Conservation (phyloP, 1,140 invertebrate species). For the Tribolium castaneum region DNA sequence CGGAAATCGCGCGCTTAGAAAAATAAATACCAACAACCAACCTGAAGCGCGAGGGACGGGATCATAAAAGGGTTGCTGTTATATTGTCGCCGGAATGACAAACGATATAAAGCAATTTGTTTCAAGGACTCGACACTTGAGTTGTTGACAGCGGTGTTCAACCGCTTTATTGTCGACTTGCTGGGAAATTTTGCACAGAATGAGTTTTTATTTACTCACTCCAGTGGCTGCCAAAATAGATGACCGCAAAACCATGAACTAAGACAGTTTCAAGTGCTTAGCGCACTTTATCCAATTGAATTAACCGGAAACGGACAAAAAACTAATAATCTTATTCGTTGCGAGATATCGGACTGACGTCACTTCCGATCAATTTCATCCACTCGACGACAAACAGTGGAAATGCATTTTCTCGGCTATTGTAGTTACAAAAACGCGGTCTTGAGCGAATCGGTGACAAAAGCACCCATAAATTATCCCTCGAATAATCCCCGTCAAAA, state of each 20-base stretch:
- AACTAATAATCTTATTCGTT: not conserved
- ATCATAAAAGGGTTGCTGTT: slow-evolving; percentile 13
- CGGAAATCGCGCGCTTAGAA: slow-evolving; percentile 5
- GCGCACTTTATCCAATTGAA: not conserved
- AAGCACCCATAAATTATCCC: no score
- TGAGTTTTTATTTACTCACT: not conserved
- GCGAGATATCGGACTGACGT: not conserved
- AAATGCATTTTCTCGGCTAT: not conserved
- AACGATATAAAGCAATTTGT: slow-evolving; percentile 16
- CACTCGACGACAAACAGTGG: not conserved
- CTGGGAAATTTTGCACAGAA: not conserved
- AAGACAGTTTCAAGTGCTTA: not conserved
- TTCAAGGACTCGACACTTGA: slow-evolving; percentile 14
- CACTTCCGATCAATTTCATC: not conserved
- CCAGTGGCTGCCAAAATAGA: no score
- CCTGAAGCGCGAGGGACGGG: not conserved
- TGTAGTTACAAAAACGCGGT: no score
- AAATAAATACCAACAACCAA: not conserved
- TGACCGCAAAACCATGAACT: no score
- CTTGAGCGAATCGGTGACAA: no score
- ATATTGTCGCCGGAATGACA: not conserved
- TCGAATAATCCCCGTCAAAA: no score
- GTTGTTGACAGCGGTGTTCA: not conserved
- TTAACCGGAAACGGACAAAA: not conserved
- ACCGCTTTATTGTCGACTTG: not conserved